Percentiles rank a stretch among this genome's conserved stretches.
These are phyloP conservation scores for Sitta carolinensis DNA, from an alignment of 2,797 vertebrate species.

Conservation along the genomic window DNA sequence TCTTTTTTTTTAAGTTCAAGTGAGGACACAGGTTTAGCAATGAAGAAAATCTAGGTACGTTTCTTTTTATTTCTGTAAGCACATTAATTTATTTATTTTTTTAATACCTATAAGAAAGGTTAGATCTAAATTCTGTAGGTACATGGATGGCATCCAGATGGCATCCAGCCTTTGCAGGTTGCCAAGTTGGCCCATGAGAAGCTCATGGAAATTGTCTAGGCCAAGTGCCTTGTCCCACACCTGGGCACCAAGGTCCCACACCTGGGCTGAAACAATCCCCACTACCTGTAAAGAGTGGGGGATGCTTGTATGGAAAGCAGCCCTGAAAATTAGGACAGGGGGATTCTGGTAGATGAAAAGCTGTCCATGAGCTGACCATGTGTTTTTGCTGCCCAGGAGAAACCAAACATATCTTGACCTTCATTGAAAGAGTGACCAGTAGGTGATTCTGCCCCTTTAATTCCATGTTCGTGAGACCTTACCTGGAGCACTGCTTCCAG, in stretches of 20 bases:
- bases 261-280: fast-evolving
- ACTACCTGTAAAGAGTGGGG: neutral
- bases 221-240: too few species aligned
- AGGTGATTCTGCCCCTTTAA: neutral
- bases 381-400: neutral
- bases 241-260: neutral
- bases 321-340: neutral
- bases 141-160: neutral
- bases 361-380: fast-evolving
- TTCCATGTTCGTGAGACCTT: fast-evolving
- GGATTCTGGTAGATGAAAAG: neutral
- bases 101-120: neutral
- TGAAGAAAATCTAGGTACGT: neutral
- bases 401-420: fast-evolving
- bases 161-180: neutral
- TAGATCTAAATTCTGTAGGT: neutral
- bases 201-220: neutral
- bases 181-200: neutral
- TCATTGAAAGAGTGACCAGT: fast-evolving
- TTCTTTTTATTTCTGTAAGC: neutral
- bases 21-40: neutral
- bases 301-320: neutral
- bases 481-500: neutral
- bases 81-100: neutral
- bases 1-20: neutral